Base-by-base conservation (phyloP, 2,888 invertebrate species). In the Orgyia antiqua region DNA sequence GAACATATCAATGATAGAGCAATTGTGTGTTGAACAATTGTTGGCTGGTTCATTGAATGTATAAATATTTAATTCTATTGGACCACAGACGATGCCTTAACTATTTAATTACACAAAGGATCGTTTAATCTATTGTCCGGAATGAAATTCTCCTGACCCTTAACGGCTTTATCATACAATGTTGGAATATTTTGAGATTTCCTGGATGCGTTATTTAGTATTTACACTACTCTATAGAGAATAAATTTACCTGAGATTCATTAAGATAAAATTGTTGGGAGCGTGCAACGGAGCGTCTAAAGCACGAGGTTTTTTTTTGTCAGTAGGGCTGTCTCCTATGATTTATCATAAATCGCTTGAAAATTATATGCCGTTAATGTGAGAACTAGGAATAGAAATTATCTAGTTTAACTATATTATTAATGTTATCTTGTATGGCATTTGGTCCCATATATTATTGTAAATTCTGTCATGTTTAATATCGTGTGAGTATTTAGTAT, bases 221-320 rank as follows among this genome's bases (percentile, higher is more conserved):
- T n/a, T n/a, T n/a, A n/a, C 27, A 29, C n/a, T n/a, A n/a, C n/a
- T n/a, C n/a, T n/a, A n/a, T n/a, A n/a, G n/a, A n/a, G n/a, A 42
- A 47, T 42, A 32, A 49, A 31, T 48, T 31, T 33, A 35, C 43
- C 35, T 45, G 46, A 53, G 40, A 55, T 58, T 28, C 35, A 36
- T 34, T 32, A 3, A 18, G 38, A 50, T 45, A 33, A 50, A 45
- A 50, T 47, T 48, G 39, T 42, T 31, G 51, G 35, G 54, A 54
- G 56, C 57, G 59, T 57, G 58, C 64, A 64, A 42, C 63, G 49
- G 56, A 66, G 62, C 63, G 58, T 43, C 53, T 15, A 49, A 47
- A 57, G 55, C 57, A 44, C 40, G 45, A 54, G 52, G 68, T 68
- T 67, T 65, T 62, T 43, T 42, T 51, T 36, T 48, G 6, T 1